These are phyloP conservation scores for Scotopteryx bipunctaria DNA, from an alignment of 2,888 invertebrate species.

Conservation along the genomic window DNA sequence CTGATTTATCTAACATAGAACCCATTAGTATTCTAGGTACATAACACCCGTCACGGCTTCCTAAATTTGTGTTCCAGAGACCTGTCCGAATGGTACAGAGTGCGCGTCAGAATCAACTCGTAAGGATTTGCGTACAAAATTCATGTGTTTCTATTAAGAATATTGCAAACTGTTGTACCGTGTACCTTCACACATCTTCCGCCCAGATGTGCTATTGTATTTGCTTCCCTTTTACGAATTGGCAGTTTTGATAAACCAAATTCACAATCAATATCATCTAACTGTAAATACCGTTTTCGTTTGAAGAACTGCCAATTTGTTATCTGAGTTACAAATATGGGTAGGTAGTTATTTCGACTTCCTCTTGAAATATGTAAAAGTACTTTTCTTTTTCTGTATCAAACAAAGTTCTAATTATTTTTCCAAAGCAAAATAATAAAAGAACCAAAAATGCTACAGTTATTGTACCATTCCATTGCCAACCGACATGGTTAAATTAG, in stretches of 20 bases:
- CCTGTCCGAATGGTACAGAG: conserved; percentile 92
- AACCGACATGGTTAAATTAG: conserved; percentile 30
- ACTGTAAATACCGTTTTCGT: conserved; percentile 39
- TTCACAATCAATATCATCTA: conserved; percentile 36
- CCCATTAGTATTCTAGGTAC: conserved; percentile 51
- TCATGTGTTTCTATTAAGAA: conserved; percentile 77
- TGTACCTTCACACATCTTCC: conserved; percentile 80
- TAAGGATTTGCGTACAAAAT: conserved; percentile 85
- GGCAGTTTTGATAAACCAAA: conserved; percentile 65
- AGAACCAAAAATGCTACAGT: conserved; percentile 13
- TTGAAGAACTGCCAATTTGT: conserved; percentile 73
- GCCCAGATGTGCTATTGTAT: conserved; percentile 77
- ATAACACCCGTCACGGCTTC: conserved; percentile 72
- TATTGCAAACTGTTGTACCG: conserved; percentile 77
- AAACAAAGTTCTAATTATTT: conserved; percentile 25
- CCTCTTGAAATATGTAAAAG: conserved; percentile 40
- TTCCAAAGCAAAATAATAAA: not conserved
- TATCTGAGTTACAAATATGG: conserved; percentile 51
- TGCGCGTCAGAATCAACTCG: conserved; percentile 93
- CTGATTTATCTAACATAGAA: conserved; percentile 34
- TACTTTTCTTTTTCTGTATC: conserved; percentile 25
- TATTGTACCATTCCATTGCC: conserved; percentile 43
- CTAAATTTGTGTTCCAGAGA: conserved; percentile 84
- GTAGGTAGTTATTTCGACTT: conserved; percentile 65
- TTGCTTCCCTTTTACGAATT: conserved; percentile 74